Evolutionary conservation across 2,113 vertebrate genomes (phyloP).

Genomic region (Leiothrix lutea): DNA sequence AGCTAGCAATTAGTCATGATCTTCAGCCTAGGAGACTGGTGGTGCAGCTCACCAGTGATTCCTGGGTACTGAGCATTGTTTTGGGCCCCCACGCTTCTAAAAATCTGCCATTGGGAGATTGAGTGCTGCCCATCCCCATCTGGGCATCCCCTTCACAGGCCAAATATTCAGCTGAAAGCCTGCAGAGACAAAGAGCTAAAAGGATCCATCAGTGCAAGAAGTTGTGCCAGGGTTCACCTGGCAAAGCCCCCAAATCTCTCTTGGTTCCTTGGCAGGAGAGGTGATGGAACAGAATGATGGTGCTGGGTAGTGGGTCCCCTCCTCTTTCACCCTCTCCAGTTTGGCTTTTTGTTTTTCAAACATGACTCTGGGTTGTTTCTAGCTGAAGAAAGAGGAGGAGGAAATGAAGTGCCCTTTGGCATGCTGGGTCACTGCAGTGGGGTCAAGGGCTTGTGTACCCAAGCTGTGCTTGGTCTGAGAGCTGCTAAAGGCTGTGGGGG

Average conservation of each 20-base stretch:
- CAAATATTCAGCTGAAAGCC: not conserved
- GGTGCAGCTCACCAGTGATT: not conserved
- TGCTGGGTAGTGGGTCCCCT: not conserved
- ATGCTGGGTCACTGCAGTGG: not conserved
- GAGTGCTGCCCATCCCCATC: not conserved
- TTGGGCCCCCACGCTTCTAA: not conserved
- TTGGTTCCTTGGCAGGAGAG: not conserved
- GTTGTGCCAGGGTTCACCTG: not conserved
- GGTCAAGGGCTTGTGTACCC: slow-evolving; percentile 47
- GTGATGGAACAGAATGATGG: accelerated
- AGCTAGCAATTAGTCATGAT: not conserved
- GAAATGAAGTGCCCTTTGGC: not conserved
- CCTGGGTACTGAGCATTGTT: not conserved
- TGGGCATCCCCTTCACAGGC: not conserved
- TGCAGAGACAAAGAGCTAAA: not conserved
- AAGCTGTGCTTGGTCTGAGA: not conserved
- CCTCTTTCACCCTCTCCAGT: not conserved
- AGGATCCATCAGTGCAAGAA: not conserved
- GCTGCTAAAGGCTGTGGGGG: not conserved
- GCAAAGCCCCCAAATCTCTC: not conserved
- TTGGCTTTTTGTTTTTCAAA: not conserved
- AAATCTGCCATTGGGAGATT: not conserved
- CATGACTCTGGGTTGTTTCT: not conserved
- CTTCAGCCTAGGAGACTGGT: not conserved
- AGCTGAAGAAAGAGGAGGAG: not conserved